Percentiles rank a stretch among this genome's conserved stretches.
These are phyloP conservation scores for Scomber scombrus DNA, from an alignment of 2,113 vertebrate species.

Conservation along the genomic window DNA sequence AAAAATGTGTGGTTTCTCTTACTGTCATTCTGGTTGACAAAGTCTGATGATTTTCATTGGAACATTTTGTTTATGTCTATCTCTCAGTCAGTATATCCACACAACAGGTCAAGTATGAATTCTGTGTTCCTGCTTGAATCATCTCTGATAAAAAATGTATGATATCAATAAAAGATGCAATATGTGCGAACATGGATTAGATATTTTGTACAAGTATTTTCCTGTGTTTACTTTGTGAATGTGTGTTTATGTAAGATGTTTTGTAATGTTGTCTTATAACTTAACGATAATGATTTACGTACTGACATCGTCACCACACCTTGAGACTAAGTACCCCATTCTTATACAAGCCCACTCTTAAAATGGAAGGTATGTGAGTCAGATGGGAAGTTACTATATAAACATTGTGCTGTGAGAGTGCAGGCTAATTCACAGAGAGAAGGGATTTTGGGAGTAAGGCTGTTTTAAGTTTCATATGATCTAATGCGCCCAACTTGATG, in stretches of 20 bases:
- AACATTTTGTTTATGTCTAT: slow-evolving; percentile 13
- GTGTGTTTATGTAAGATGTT: not conserved
- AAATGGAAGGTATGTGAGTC: slow-evolving; percentile 33
- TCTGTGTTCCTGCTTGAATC: not conserved
- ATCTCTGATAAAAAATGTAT: not conserved
- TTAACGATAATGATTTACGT: not conserved
- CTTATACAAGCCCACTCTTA: not conserved
- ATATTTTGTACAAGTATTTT: not conserved
- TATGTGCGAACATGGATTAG: not conserved
- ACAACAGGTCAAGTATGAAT: slow-evolving; percentile 13
- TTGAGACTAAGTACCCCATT: not conserved
- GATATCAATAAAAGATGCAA: not conserved
- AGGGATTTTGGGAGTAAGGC: not conserved
- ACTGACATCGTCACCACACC: not conserved
- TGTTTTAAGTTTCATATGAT: not conserved
- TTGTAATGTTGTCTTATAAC: not conserved
- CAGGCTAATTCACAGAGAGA: not conserved
- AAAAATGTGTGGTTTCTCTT: not conserved
- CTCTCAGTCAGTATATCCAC: not conserved
- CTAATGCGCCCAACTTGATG: not conserved
- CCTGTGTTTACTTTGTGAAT: not conserved
- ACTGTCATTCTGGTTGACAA: not conserved
- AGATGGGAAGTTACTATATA: slow-evolving; percentile 36
- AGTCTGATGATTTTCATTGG: not conserved
- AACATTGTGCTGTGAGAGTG: slow-evolving; percentile 38